Conservation (phyloP, 2,113 vertebrate genomes). For the Oenanthe oenanthe region DNA sequence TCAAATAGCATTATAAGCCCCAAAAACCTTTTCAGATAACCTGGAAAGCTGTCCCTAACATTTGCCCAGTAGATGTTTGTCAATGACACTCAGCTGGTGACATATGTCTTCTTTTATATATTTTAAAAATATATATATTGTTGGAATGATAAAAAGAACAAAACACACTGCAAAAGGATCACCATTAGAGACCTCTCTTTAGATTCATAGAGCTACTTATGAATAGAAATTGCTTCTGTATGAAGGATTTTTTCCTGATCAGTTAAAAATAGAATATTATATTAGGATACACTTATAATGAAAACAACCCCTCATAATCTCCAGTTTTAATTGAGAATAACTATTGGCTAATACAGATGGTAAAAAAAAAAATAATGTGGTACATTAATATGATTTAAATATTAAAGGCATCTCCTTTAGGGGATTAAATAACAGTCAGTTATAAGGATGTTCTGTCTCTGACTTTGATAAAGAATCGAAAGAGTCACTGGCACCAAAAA, state of each 20-base stretch:
- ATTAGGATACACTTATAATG: not conserved
- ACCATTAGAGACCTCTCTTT: not conserved
- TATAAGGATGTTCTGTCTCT: conserved; percentile 3
- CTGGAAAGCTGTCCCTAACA: not conserved
- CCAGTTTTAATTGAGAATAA: not conserved
- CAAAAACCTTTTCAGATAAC: not conserved
- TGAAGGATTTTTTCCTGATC: not conserved
- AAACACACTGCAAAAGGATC: not conserved
- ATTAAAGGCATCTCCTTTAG: not conserved
- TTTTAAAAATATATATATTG: too few relatives aligned
- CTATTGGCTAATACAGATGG: not conserved
- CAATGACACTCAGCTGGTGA: not conserved
- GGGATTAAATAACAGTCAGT: conserved; percentile 38
- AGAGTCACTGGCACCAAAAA: not conserved
- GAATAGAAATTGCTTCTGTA: not conserved
- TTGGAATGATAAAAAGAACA: not conserved
- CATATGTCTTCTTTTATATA: not conserved
- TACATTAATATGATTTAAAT: conserved; percentile 40
- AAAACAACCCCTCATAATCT: not conserved
- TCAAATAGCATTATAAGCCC: not conserved
- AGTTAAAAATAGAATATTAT: not conserved
- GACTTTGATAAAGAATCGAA: conserved; percentile 23
- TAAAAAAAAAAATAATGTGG: not conserved
- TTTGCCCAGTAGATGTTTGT: not conserved
- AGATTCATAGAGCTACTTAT: not conserved